Evolutionary conservation across 2,888 invertebrate species (phyloP).

Genomic region (Melanostoma mellinum): DNA sequence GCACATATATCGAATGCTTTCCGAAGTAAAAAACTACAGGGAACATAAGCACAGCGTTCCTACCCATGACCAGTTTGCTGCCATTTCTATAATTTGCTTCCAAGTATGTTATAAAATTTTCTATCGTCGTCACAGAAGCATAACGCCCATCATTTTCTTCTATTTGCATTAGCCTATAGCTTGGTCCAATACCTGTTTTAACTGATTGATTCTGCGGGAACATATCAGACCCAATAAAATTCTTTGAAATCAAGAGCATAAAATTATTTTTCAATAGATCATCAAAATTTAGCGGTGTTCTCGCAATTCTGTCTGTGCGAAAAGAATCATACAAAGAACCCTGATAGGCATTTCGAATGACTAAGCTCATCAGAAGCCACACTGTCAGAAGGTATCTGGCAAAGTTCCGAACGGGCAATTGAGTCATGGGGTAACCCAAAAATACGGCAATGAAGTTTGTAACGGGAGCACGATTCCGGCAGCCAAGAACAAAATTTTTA

Average conservation of each 20-base stretch:
- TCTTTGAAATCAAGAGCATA: conserved; percentile 65
- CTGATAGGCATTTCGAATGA: conserved; percentile 79
- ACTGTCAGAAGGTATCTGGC: conserved; percentile 76
- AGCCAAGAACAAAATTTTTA: conserved; percentile 68
- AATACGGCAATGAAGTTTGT: conserved; percentile 74
- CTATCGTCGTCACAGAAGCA: conserved; percentile 69
- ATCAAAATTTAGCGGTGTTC: conserved; percentile 73
- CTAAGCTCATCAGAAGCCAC: conserved; percentile 77
- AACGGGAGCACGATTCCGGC: conserved; percentile 67
- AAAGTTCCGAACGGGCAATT: conserved; percentile 73
- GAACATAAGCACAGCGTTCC: conserved; percentile 75
- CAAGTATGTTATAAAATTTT: conserved; percentile 76
- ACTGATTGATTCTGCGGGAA: conserved; percentile 75
- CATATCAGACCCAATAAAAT: conserved; percentile 68
- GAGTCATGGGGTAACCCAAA: conserved; percentile 76
- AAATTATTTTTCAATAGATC: conserved; percentile 74
- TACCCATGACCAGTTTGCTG: conserved; percentile 75
- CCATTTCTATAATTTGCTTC: conserved; percentile 64
- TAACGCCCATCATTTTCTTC: not conserved
- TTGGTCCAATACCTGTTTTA: not conserved
- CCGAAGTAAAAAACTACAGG: conserved; percentile 76
- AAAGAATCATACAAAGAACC: conserved; percentile 78
- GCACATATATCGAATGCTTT: conserved; percentile 75
- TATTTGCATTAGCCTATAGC: not conserved
- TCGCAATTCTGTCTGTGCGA: conserved; percentile 72